These are phyloP conservation scores for Leptogaster cylindrica DNA, from an alignment of 2,888 invertebrate genomes.

Conservation along the genomic window DNA sequence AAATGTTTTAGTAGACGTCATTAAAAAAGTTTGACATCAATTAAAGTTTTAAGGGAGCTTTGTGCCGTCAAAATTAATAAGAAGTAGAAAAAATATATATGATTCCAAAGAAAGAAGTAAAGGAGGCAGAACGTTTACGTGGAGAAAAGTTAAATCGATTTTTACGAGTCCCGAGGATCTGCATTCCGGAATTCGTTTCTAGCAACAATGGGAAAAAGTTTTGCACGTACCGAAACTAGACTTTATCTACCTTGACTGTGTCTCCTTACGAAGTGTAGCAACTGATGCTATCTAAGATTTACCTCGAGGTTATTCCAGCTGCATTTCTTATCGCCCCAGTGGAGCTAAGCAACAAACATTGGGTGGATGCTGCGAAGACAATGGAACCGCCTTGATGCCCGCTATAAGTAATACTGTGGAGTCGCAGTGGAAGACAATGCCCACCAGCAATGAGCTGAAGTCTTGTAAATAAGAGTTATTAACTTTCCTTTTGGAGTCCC, in stretches of 20 bases:
- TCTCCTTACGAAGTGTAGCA: constrained; percentile 4
- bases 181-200: constrained; percentile 3
- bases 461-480: constrained; percentile 37
- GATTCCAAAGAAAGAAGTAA: constrained; percentile 6
- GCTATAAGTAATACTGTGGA: constrained; percentile 24
- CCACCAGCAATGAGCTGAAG: constrained; percentile 33
- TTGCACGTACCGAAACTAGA: constrained; percentile 17
- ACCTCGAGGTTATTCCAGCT: constrained; percentile 31
- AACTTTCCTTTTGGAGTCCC: constrained; percentile 1
- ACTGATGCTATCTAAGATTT: constrained; percentile 35
- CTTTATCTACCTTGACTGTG: constrained; percentile 32
- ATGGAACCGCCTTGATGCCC: constrained; percentile 7
- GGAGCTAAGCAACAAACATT: constrained; percentile 11
- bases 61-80: constrained; percentile 23
- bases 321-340: constrained; percentile 25
- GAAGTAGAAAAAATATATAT: no score
- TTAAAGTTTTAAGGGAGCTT: constrained; percentile 44
- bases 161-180: constrained; percentile 14
- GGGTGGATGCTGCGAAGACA: constrained; percentile 15
- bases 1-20: constrained; percentile 26
- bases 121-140: constrained; percentile 2
- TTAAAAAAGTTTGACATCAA: constrained; percentile 47
- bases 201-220: constrained; percentile 23
- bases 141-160: constrained; percentile 36
- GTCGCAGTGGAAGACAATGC: constrained; percentile 36